Base-by-base conservation (phyloP, 2,888 invertebrate species). In the Digitonthophagus gazella region DNA sequence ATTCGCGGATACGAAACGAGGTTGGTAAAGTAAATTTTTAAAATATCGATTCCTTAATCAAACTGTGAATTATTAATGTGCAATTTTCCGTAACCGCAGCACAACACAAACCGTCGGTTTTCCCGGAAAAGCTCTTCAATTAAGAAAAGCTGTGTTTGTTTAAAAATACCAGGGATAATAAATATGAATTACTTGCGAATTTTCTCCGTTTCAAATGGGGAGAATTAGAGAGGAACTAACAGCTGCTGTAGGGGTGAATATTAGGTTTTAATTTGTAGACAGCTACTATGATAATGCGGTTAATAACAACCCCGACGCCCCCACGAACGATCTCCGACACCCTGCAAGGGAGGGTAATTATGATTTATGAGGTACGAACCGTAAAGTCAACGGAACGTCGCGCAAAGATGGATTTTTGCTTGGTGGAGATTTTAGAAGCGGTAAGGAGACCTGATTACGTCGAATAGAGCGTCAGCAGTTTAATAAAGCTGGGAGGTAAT, bases 401-500 rank as follows among this genome's bases (percentile, higher is more conserved):
- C 28, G n/a, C 18, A n/a, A 69, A 54, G 61, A 20, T 61, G 14
- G 61, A 19, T n/a, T 61, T 19, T 61, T 61, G 20, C 19, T 19
- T 19, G 61, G 61, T n/a, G 61, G 16, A 19, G 16, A 16, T 61
- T 16, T 15, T 19, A 18, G 61, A 61, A 61, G 19, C 11, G 61
- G 15, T 61, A 61, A 20, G 20, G 16, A 19, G 61, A 16, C n/a
- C 16, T 61, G 16, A 65, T 65, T 65, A 55, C 19, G 18, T 54
- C 44, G 14, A 65, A 44, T 65, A 69, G 72, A 72, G 72, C 72
- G 74, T 74, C 72, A 74, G 71, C 72, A 72, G 71, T 74, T 74
- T 74, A 74, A 74, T 74, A 74, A 74, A 74, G 72, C 74, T 71
- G 71, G 71, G 28, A 44, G 71, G 71, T 74, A 74, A 74, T 74